A percentile compares a stretch with the other conserved stretches of the same genome.
Evolutionary conservation across 2,888 invertebrate genomes (phyloP).

Genomic region (Gortyna flavago): DNA sequence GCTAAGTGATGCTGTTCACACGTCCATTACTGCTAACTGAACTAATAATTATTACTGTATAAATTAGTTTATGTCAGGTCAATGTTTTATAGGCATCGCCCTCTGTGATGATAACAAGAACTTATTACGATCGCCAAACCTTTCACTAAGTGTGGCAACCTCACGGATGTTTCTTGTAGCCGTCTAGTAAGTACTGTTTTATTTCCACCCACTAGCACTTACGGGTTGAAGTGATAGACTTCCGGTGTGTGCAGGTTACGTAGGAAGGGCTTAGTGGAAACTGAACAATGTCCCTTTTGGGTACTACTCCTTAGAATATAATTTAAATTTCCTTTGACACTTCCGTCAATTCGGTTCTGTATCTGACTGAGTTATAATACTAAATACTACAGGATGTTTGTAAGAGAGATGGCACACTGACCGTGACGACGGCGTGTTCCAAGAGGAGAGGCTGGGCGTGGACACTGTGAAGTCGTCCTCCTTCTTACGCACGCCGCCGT

Average conservation of each 20-base stretch:
- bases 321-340: background rate
- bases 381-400: background rate
- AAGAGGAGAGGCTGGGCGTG: slow-evolving; percentile 93
- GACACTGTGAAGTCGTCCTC: slow-evolving; percentile 93
- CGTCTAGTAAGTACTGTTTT: background rate
- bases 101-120: background rate
- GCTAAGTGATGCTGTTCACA: slow-evolving; percentile 28
- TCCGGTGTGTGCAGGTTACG: background rate
- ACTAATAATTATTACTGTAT: background rate
- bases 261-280: background rate
- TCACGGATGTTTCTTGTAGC: slow-evolving; percentile 11
- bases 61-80: background rate
- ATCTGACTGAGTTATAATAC: too few species aligned
- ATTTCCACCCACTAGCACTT: slow-evolving; percentile 27
- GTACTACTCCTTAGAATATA: background rate
- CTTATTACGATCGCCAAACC: background rate
- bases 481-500: slow-evolving; percentile 93
- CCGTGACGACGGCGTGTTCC: slow-evolving; percentile 91
- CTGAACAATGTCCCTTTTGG: background rate
- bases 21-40: slow-evolving; percentile 11
- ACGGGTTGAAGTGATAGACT: background rate
- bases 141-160: background rate
- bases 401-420: slow-evolving; percentile 70
- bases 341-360: too few species aligned
- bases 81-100: slow-evolving; percentile 2